Conservation (phyloP, 1,140 invertebrate species). For the Bombus superbus region DNA sequence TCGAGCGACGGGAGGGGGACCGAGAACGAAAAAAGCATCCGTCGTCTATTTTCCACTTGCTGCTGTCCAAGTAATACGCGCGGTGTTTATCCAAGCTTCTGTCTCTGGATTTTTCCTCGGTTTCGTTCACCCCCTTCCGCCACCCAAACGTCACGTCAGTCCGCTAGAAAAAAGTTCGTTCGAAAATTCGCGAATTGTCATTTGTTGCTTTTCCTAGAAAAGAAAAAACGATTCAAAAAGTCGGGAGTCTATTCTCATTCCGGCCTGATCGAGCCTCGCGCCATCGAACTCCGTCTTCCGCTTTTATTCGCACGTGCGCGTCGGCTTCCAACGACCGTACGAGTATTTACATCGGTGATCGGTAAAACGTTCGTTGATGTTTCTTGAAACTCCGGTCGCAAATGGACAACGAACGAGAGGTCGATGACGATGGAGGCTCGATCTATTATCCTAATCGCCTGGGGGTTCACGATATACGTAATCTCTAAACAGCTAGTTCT, state of each 20-base stretch:
- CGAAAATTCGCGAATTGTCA: constrained; percentile 10
- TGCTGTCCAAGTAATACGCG: background rate
- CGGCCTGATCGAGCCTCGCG: background rate
- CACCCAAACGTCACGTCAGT: background rate
- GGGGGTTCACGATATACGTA: constrained; percentile 16
- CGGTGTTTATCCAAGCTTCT: background rate
- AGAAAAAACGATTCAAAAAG: constrained; percentile 34
- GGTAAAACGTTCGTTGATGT: background rate
- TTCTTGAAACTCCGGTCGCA: no score
- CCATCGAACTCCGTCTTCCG: background rate
- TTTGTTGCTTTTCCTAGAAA: constrained; percentile 22
- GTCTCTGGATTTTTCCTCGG: background rate
- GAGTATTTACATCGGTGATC: background rate
- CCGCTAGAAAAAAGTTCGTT: constrained; percentile 18
- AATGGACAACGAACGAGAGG: background rate
- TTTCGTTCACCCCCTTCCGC: background rate
- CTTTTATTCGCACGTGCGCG: background rate
- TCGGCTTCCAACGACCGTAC: background rate
- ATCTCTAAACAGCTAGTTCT: constrained; percentile 33
- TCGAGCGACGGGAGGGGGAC: background rate
- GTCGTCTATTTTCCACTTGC: background rate
- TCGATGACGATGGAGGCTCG: background rate
- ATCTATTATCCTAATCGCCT: constrained; percentile 11
- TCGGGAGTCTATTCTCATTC: constrained; percentile 15
- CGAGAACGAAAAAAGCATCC: background rate